Evolutionary conservation across 1,140 invertebrate species (phyloP).

Genomic region (Gryon sp.): DNA sequence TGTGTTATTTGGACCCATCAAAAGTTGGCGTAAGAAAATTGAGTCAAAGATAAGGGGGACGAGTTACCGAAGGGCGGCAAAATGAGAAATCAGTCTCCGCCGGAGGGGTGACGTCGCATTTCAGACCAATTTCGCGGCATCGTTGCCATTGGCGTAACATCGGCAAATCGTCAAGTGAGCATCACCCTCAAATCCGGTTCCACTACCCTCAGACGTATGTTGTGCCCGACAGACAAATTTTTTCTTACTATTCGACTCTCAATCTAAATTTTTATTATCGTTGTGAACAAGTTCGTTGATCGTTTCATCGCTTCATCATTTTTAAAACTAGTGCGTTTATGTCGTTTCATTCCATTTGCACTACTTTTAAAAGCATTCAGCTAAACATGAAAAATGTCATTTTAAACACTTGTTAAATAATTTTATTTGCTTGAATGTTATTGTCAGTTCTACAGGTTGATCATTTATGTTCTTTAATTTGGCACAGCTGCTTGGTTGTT

Average conservation of each 20-base stretch:
- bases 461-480: too few relatives aligned
- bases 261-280: neutral
- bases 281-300: too few relatives aligned
- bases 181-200: constrained; percentile 44
- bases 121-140: constrained; percentile 77
- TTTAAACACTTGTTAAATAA: too few relatives aligned
- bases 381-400: too few relatives aligned
- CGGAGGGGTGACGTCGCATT: constrained; percentile 76
- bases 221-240: too few relatives aligned
- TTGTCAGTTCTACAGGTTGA: too few relatives aligned
- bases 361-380: too few relatives aligned
- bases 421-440: too few relatives aligned
- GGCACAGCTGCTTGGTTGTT: constrained; percentile 4
- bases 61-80: constrained; percentile 66
- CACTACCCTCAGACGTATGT: constrained; percentile 32
- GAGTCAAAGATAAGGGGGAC: constrained; percentile 61
- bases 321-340: too few relatives aligned
- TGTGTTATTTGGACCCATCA: constrained; percentile 58
- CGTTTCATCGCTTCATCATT: too few relatives aligned
- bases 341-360: too few relatives aligned
- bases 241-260: neutral
- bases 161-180: constrained; percentile 69
- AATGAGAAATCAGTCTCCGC: constrained; percentile 79
- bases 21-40: constrained; percentile 64
- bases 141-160: constrained; percentile 77